These are phyloP conservation scores for Diaphora mendica DNA, from an alignment of 2,888 invertebrate species.

Conservation along the genomic window DNA sequence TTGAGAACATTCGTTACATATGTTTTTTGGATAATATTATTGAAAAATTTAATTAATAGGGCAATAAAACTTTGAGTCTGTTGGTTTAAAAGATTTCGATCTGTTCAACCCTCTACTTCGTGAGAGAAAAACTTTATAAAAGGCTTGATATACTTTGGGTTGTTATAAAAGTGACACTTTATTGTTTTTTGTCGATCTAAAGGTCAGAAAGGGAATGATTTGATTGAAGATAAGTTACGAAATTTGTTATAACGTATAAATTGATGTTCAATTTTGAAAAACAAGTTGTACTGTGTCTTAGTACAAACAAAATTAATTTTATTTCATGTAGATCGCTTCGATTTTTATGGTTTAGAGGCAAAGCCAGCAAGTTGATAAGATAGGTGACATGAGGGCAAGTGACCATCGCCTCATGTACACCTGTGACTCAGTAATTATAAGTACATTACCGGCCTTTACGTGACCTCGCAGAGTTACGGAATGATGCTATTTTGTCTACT, in stretches of 20 bases:
- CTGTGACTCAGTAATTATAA: too few species aligned
- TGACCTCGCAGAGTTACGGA: too few species aligned
- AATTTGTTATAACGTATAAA: background rate
- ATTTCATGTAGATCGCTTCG: too few species aligned
- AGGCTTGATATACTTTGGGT: constrained; percentile 27
- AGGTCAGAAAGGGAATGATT: constrained; percentile 1
- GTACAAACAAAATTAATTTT: too few species aligned
- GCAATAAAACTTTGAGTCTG: constrained; percentile 58
- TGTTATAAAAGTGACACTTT: constrained; percentile 29
- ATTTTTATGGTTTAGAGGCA: too few species aligned
- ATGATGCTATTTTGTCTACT: too few species aligned
- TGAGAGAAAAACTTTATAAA: constrained; percentile 24
- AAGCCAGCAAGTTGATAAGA: too few species aligned
- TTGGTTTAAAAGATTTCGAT: constrained; percentile 49
- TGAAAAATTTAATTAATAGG: constrained; percentile 71
- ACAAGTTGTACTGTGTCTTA: background rate
- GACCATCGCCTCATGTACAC: too few species aligned
- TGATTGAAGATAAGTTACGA: constrained; percentile 2
- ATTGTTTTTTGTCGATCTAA: constrained; percentile 31
- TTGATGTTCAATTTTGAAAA: background rate
- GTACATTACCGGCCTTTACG: too few species aligned
- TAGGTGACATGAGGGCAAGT: too few species aligned
- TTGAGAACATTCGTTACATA: constrained; percentile 69
- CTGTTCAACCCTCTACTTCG: constrained; percentile 28
- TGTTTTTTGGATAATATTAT: constrained; percentile 77